Conservation (phyloP, 2,797 vertebrate species). For the Rhinatrema bivittatum region DNA sequence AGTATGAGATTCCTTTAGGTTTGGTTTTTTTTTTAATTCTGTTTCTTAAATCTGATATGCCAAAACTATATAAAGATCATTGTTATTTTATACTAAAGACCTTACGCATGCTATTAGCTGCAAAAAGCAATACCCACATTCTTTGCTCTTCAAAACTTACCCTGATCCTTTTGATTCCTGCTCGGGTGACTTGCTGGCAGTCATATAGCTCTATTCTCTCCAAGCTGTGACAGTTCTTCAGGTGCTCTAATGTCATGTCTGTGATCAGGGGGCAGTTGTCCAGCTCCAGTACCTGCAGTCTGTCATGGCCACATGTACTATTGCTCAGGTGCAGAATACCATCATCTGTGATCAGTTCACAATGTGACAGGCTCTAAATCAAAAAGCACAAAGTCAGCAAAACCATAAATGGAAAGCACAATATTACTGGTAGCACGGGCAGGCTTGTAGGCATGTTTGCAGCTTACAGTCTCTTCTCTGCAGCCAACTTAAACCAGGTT, state of each 20-base stretch:
- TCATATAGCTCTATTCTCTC: constrained; percentile 86
- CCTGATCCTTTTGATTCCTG: constrained; percentile 85
- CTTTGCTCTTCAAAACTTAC: constrained; percentile 39
- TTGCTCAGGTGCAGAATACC: constrained; percentile 84
- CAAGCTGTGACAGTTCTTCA: constrained; percentile 81
- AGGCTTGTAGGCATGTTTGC: too few relatives aligned
- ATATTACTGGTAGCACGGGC: too few relatives aligned
- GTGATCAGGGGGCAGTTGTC: constrained; percentile 90
- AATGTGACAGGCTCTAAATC: constrained; percentile 80
- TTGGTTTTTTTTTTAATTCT: too few relatives aligned
- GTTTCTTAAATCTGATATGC: too few relatives aligned
- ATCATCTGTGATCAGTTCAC: constrained; percentile 84
- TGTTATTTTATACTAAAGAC: too few relatives aligned
- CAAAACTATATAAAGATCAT: too few relatives aligned
- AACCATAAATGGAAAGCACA: too few relatives aligned
- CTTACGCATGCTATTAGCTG: too few relatives aligned
- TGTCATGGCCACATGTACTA: constrained; percentile 78
- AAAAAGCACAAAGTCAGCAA: background rate
- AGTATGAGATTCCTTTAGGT: too few relatives aligned
- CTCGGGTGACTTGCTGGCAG: constrained; percentile 85
- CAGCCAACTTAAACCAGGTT: too few relatives aligned
- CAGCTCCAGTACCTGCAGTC: constrained; percentile 77
- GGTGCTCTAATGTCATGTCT: constrained; percentile 76
- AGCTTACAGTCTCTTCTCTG: too few relatives aligned
- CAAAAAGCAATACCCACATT: background rate